phyloP scores from a whole-genome alignment of 2,888 invertebrate genomes.

The Hedychridium roseum region DNA sequence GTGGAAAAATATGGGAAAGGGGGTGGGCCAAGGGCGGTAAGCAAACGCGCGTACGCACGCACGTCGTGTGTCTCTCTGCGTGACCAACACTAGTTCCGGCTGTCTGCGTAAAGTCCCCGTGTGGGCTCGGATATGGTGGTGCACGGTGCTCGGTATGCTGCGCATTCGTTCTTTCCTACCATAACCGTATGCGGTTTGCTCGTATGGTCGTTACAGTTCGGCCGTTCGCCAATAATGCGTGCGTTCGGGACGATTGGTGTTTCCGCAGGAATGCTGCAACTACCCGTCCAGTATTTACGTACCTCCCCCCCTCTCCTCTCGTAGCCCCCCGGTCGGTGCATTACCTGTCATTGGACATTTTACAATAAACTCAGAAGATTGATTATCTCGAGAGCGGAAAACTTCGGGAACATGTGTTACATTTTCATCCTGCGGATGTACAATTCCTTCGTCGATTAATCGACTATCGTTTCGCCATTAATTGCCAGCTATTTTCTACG shows the following conservation, averaged over 20 bases:
- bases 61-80: conserved; percentile 5
- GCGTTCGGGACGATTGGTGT: conserved; percentile 34
- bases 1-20: too few species aligned
- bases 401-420: too few species aligned
- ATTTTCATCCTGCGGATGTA: too few species aligned
- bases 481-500: too few species aligned
- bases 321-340: too few species aligned
- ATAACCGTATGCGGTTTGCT: conserved; percentile 56
- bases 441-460: too few species aligned
- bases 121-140: neutral
- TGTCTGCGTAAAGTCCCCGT: neutral
- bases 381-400: too few species aligned
- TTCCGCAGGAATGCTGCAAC: conserved; percentile 45
- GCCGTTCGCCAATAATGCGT: conserved; percentile 57
- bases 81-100: neutral
- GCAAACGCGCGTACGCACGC: conserved; percentile 9
- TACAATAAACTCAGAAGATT: too few species aligned
- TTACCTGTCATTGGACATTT: too few species aligned
- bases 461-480: too few species aligned
- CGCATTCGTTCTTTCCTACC: conserved; percentile 50
- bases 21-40: too few species aligned
- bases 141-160: conserved; percentile 25
- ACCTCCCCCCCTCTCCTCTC: too few species aligned
- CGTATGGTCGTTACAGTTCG: conserved; percentile 55
- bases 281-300: conserved; percentile 40